Percentiles rank a stretch among this genome's conserved stretches.
phyloP scores from a whole-genome alignment of 2,113 vertebrate genomes.

The Fukomys damarensis region DNA sequence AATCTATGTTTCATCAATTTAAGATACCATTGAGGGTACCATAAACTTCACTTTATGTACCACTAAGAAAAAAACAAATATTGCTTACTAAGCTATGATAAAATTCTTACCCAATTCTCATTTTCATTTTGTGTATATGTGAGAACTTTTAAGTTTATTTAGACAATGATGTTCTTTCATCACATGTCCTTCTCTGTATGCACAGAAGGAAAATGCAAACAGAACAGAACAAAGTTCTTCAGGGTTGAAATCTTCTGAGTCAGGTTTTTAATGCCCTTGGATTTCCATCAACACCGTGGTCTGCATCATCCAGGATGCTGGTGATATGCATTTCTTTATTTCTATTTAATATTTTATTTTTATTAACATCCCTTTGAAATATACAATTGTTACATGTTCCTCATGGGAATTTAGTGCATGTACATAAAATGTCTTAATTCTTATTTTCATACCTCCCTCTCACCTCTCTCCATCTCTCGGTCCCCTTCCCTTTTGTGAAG shows the following conservation, averaged over 20 bases:
- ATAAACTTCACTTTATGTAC: background rate
- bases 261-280: background rate
- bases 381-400: background rate
- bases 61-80: background rate
- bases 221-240: background rate
- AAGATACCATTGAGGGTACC: background rate
- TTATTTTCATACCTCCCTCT: background rate
- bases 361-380: background rate
- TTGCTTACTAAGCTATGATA: background rate
- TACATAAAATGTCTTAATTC: background rate
- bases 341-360: background rate
- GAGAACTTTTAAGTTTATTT: slow-evolving; percentile 12
- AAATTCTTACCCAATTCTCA: background rate
- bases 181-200: background rate
- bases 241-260: background rate
- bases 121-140: background rate
- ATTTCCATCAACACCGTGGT: background rate
- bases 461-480: background rate
- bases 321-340: background rate
- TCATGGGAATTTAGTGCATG: background rate
- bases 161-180: background rate
- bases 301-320: background rate
- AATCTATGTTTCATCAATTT: background rate
- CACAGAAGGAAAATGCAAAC: background rate
- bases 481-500: background rate